Base-by-base conservation (phyloP, 2,888 invertebrate species). In the Pherbina coryleti region DNA sequence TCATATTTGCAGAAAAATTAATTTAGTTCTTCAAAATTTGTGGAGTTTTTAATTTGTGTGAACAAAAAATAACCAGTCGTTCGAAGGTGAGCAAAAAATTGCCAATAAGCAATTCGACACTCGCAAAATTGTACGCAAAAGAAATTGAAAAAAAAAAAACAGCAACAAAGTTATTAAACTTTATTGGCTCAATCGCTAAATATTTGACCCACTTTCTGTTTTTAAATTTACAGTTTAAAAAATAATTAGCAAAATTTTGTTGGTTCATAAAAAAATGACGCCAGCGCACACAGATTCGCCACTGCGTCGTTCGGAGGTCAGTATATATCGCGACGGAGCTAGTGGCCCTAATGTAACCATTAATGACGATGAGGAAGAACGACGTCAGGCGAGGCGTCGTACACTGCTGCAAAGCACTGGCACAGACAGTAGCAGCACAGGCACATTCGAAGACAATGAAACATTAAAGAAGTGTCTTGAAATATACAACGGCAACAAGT, bases 401-500 rank as follows among this genome's bases (percentile, higher is more conserved):
- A 86, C 89, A 17, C 66, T 86, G 51, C 73, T 85, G 25, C 76
- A 81, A 2, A 81, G 76, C 9, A 79, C 76, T 9, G 75, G 82
- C 2, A 71, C 75, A 8, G 81, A 81, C n/a, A 73, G 81, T 79
- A 83, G 83, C 4, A 53, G 79, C 34, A 69, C 82, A 37, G 81
- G 83, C 64, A 83, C 86, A 3, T 80, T 88, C 22, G 88, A 88
- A 79, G 86, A 93, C 75, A 92, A 92, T 86, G 94, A 94, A 82
- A 95, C 95, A 82, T 93, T 95, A 81, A 92, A 93, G 80, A 93
- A 93, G 80, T 95, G 95, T 85, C 91, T 95, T 67, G 94, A 95
- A 85, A 91, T 96, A n/a, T 94, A 93, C 86, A 92, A 94, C 81
- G 95, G 95, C 90, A 96, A 96, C 91, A 97, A 96, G 93, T 95